A percentile compares a stretch with the other conserved stretches of the same genome.
Evolutionary conservation across 2,888 invertebrate species (phyloP).

Genomic region (Erynnis tages): DNA sequence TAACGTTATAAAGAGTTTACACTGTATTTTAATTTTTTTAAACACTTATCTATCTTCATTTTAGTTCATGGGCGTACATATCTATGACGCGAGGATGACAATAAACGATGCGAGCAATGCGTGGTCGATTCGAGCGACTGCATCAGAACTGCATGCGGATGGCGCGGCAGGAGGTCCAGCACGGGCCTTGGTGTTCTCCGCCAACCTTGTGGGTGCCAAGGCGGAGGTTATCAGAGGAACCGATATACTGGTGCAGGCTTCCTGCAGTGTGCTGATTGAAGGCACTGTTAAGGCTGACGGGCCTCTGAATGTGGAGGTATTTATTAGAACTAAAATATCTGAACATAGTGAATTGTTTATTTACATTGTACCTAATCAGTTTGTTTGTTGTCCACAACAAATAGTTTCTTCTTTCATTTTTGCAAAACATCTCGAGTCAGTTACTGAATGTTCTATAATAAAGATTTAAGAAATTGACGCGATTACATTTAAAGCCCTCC

Average conservation of each 20-base stretch:
- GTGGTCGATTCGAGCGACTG: conserved; percentile 86
- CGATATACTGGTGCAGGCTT: conserved; percentile 87
- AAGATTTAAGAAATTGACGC: too few species aligned
- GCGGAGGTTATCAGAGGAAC: conserved; percentile 77
- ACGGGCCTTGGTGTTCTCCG: conserved; percentile 85
- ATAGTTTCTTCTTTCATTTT: too few species aligned
- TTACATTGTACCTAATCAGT: too few species aligned
- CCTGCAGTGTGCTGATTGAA: conserved; percentile 88
- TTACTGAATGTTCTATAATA: too few species aligned
- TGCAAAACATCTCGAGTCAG: too few species aligned
- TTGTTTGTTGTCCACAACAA: too few species aligned
- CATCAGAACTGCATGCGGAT: conserved; percentile 87
- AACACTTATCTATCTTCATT: too few species aligned
- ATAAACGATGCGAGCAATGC: conserved; percentile 78
- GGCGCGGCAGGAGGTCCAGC: conserved; percentile 87
- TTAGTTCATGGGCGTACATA: conserved; percentile 92
- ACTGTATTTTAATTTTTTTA: too few species aligned
- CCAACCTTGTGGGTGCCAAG: conserved; percentile 84
- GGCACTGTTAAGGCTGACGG: conserved; percentile 90
- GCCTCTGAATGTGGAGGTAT: conserved; percentile 91
- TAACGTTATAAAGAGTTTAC: too few species aligned
- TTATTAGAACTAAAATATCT: too few species aligned
- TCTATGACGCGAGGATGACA: conserved; percentile 85
- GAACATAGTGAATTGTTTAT: too few species aligned
- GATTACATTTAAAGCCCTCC: too few species aligned